Base-by-base conservation (phyloP, 2,113 vertebrate species). In the Carassius carassius region DNA sequence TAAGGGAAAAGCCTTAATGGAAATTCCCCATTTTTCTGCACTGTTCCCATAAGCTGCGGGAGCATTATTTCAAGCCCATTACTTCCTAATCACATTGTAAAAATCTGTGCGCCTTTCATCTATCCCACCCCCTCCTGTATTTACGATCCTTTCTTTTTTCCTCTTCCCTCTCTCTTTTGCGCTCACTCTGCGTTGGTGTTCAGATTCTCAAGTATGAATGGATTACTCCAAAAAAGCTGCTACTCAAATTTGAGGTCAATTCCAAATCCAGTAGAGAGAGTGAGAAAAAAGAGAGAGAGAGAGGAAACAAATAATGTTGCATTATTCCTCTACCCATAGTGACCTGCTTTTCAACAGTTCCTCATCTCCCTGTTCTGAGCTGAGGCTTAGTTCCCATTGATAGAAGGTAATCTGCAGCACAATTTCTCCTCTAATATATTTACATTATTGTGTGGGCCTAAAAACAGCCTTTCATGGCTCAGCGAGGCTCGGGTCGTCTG, bases 161-260 rank as follows among this genome's bases (percentile, higher is more conserved):
- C 41, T 8, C 86, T 87, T 89, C 44, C 14, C 88, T 87, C 88
- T 87, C 84, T 87, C 80, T 80, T 83, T 89, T 89, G 86, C 85
- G 70, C 90, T 86, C 70, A 44, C 89, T 86, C 86, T 86, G 86
- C 83, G 76, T 89, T 91, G 90, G 81, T 90, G 89, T 92, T 92
- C 78, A 83, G 89, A 90, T 90, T 90, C 87, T 84, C 51, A 67
- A 91, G 91, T 89, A 91, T 93, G 92, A 92, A 91, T 92, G 92
- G 93, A 94, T 95, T 95, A 94, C 87, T 89, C 89, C 88, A 88
- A 92, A 94, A 94, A 92, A 94, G 93, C 93, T 94, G 91, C 93
- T 92, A 90, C 90, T 93, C 89, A 89, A 90, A 94, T 94, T 95
- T 92, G 90, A 92, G 93, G 91, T 94, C 92, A 94, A 92, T 91